Evolutionary conservation across 2,113 vertebrate genomes (phyloP), one percentile per base, ranked within the genome.

Genomic region (Scalopus aquaticus): DNA sequence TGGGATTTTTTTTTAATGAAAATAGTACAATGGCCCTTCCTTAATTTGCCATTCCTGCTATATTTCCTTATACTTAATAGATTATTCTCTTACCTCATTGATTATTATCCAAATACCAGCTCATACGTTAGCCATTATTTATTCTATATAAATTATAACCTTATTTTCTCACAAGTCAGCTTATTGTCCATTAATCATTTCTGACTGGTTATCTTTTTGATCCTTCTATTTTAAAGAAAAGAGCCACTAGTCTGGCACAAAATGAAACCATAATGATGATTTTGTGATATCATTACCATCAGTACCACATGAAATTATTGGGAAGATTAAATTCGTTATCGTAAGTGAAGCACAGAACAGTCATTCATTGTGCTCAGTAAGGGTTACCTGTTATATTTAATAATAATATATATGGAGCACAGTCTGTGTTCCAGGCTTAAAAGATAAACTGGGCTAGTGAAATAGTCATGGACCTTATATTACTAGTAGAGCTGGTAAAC

Each of bases 211-310:
- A n/a, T 54, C 64, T 46, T 73, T 35, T 20, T 70, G 42, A 19
- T 73, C 42, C 73, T 86, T 76, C 16, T 88, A 12, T 69, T 84
- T 88, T 69, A 80, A 79, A 88, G 78, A 44, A 73, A 80, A 91
- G 58, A 86, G 30, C 10, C 62, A 35, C 3, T 90, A 90, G 65
- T 51, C 2, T 16, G 49, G 5, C 87, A 32, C 30, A 79, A 13
- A 77, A 44, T 62, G 64, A 70, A 70, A 44, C n/a, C 28, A 46
- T 30, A 62, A 24, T 42, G 81, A 9, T 83, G 13, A 32, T 12
- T 58, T 60, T 83, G 28, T 77, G 26, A 6, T 84, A 56, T 64
- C 8, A 54, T 24, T 4, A 64, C 30, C 79, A 2, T 42, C 54
- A 60, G 49, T 60, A 56, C n/a, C 54, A 85, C 11, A 37, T 84